Evolutionary conservation across 2,113 vertebrate genomes (phyloP).

Genomic region (Myiozetetes cayanensis): DNA sequence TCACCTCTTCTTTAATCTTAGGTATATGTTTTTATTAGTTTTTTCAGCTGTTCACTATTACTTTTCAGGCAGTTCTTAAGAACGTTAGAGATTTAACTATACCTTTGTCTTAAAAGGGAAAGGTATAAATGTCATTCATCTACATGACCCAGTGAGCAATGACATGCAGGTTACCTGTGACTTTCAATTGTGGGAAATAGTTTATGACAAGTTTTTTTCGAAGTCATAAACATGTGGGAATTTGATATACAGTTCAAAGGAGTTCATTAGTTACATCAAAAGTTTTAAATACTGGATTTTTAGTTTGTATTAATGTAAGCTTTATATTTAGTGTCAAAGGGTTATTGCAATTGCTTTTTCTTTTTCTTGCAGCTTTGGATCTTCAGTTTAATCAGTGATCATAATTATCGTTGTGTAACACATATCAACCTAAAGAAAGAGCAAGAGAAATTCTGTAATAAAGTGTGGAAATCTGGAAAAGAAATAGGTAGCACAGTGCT

Average conservation of each 20-base stretch:
- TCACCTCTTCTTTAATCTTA: background rate
- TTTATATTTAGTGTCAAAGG: background rate
- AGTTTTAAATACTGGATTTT: background rate
- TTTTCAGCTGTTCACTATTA: background rate
- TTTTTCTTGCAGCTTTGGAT: constrained; percentile 80
- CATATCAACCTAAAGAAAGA: constrained; percentile 79
- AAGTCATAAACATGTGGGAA: background rate
- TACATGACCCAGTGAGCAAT: background rate
- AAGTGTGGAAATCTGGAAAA: background rate
- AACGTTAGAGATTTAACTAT: background rate
- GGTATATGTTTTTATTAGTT: background rate
- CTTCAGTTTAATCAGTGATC: constrained; percentile 77
- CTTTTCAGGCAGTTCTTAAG: background rate
- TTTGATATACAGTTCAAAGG: background rate
- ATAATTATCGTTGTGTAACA: constrained; percentile 75
- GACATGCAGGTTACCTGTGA: background rate
- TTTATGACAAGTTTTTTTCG: background rate
- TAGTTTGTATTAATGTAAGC: background rate
- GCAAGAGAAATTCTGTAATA: constrained; percentile 66
- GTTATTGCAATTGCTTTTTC: background rate
- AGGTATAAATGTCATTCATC: background rate
- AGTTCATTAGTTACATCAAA: background rate
- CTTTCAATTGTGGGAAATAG: background rate
- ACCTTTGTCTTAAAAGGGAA: background rate
- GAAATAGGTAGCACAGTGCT: constrained; percentile 47